Evolutionary conservation across 2,113 vertebrate genomes (phyloP).

Genomic region (Tachysurus vachellii): DNA sequence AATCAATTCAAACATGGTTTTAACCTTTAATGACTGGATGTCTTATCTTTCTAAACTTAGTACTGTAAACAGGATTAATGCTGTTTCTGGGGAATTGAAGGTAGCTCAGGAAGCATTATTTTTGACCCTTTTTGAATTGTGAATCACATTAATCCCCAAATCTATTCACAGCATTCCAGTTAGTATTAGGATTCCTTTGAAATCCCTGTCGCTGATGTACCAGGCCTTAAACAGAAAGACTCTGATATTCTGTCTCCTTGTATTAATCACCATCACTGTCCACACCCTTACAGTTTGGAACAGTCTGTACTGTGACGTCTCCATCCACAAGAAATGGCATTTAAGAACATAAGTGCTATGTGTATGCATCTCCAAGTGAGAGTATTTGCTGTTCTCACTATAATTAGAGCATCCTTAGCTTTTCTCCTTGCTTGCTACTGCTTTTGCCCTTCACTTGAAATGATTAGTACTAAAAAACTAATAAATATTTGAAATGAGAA

Average conservation of each 20-base stretch:
- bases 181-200: background rate
- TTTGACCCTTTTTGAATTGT: background rate
- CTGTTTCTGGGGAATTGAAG: background rate
- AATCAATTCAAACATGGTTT: background rate
- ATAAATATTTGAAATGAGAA: background rate
- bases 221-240: background rate
- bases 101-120: background rate
- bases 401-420: background rate
- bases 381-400: background rate
- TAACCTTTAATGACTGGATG: background rate
- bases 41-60: background rate
- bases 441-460: background rate
- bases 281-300: background rate
- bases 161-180: background rate
- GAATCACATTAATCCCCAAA: background rate
- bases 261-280: background rate
- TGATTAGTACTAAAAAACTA: background rate
- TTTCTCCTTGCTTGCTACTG: background rate
- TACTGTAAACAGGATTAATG: background rate
- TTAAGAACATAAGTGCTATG: background rate
- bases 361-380: background rate
- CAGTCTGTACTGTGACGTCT: background rate
- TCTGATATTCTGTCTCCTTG: background rate
- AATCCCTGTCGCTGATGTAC: background rate
- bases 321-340: no score